These are phyloP conservation scores for Todiramphus chloris DNA, from an alignment of 2,113 vertebrate genomes.

Conservation along the genomic window DNA sequence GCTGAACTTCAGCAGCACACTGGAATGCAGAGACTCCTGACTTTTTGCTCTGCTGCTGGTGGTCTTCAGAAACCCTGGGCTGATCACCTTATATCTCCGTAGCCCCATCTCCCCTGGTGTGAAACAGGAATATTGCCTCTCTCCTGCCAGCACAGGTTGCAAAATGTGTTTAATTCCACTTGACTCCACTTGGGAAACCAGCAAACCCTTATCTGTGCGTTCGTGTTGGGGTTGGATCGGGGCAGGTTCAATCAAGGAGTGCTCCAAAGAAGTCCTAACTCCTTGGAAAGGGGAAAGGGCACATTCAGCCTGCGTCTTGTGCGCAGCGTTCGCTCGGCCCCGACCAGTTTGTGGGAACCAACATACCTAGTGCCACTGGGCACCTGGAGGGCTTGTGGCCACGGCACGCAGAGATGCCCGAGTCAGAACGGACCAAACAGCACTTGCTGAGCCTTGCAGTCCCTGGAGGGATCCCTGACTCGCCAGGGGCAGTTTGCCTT, in stretches of 20 bases:
- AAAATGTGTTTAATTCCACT: neutral
- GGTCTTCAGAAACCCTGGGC: neutral
- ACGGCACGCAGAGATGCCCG: neutral
- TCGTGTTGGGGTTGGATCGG: accelerated
- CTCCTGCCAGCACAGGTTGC: neutral
- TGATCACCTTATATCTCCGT: neutral
- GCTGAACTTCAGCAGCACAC: neutral
- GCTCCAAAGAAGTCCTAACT: neutral
- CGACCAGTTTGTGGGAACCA: neutral
- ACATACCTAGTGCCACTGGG: neutral
- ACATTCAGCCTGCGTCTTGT: conserved; percentile 7
- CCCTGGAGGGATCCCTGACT: accelerated
- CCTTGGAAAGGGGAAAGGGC: neutral
- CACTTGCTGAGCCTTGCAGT: neutral
- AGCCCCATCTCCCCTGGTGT: neutral
- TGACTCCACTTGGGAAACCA: neutral
- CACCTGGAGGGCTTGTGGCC: neutral
- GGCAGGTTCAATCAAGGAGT: neutral
- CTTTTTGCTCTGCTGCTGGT: accelerated
- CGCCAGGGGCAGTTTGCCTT: neutral
- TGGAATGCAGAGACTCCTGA: neutral
- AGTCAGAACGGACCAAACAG: neutral
- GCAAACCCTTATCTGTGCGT: neutral
- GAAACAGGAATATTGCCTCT: neutral
- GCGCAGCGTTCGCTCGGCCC: neutral